Conservation (phyloP, 92 coral and sea anemone genomes). For the Epizoanthus stellaris region DNA sequence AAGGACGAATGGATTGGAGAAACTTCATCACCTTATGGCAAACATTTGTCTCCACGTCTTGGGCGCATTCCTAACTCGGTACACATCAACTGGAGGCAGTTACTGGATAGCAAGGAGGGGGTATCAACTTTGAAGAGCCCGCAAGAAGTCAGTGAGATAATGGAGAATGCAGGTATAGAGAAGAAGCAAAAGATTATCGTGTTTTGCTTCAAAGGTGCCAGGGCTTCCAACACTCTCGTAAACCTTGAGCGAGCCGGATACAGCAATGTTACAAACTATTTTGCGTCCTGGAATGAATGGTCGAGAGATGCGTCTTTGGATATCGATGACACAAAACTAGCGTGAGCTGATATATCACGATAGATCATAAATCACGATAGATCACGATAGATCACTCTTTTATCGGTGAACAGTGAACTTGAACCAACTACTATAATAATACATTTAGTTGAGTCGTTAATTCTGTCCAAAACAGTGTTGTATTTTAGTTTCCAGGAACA, state of each 20-base stretch:
- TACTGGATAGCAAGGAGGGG: background rate
- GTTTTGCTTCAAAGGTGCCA: conserved; percentile 12
- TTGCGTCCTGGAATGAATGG: conserved; percentile 38
- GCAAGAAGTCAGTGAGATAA: conserved; percentile 17
- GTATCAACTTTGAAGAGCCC: conserved; percentile 23
- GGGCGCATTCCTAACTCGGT: conserved; percentile 34
- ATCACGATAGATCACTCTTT: too few relatives aligned
- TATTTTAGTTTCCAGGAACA: too few relatives aligned
- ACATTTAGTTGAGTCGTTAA: too few relatives aligned
- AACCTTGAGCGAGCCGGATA: conserved; percentile 35
- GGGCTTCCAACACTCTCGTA: conserved; percentile 23
- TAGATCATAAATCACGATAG: too few relatives aligned
- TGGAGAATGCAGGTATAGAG: conserved; percentile 22
- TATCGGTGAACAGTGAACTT: too few relatives aligned
- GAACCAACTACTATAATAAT: too few relatives aligned
- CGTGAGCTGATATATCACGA: too few relatives aligned
- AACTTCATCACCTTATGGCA: conserved; percentile 6
- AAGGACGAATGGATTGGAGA: conserved; percentile 31
- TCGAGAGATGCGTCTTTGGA: conserved; percentile 28
- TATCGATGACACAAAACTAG: conserved; percentile 21
- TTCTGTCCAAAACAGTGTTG: too few relatives aligned
- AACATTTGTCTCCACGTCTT: background rate
- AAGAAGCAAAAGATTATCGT: conserved; percentile 14
- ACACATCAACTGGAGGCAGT: conserved; percentile 32
- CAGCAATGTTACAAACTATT: background rate